Base-by-base conservation (phyloP, 2,888 invertebrate genomes). In the Lepidonotus clava region DNA sequence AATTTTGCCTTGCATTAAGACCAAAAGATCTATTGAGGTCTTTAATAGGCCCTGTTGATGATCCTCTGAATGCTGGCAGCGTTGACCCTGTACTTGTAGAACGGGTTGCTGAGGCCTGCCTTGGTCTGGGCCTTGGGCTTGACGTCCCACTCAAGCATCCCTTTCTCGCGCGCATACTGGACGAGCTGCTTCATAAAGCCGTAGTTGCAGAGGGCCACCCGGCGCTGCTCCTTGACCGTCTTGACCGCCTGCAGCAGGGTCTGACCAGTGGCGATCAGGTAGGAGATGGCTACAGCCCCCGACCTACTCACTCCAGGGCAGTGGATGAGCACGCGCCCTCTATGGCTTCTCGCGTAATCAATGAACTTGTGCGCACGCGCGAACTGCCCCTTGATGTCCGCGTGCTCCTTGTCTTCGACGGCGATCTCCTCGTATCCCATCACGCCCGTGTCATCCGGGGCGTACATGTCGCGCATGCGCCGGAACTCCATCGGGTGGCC, bases 161-260 rank as follows among this genome's bases (percentile, higher is more conserved):
- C 46, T n/a, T 38, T 46, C 21, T 28, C 36, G 28, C 89, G 71
- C 28, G 88, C 89, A n/a, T 84, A 89, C 36, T n/a, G 18, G 0
- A 89, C 87, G 71, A 89, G 86, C 83, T 89, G 86, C 80, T 53
- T 28, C 84, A 89, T 89, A 84, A 88, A 89, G 76, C 86, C 84
- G n/a, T 21, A 38, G 87, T 89, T 87, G 77, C 89, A 87, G 24
- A 89, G 87, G 21, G 85, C 88, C 36, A 85, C 84, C n/a, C 88
- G 66, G 0, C 89, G 85, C 28, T 86, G 40, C 18, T 67, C 32
- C 83, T 89, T 89, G 40, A 89, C 41, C 21, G n/a, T 28, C 8
- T 51, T 14, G 28, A 87, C 77, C 28, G 88, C 88, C 11, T 77
- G 71, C 56, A 89, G 66, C 46, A 89, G 61, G 32, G 71, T 66